A percentile compares a stretch with the other conserved stretches of the same genome.
Evolutionary conservation across 2,888 invertebrate species (phyloP).

Genomic region (Acrobasis repandana): DNA sequence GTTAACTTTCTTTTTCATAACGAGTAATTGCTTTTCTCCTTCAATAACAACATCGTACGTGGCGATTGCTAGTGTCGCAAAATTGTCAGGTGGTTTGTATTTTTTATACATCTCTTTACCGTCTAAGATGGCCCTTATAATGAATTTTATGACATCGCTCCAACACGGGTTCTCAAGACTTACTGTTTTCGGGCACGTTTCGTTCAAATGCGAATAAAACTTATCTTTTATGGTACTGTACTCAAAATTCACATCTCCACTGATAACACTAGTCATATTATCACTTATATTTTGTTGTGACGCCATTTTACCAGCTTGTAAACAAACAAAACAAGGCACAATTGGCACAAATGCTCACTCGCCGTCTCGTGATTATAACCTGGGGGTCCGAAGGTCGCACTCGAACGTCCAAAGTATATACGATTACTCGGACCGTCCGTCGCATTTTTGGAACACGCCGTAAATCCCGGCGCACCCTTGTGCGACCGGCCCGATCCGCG

Average conservation of each 20-base stretch:
- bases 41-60: neutral
- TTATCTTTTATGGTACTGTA: neutral
- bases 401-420: too few relatives aligned
- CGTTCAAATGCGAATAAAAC: neutral
- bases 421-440: too few relatives aligned
- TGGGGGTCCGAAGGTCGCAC: too few relatives aligned
- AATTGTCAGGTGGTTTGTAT: neutral
- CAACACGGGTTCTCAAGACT: conserved; percentile 1
- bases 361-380: neutral
- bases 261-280: neutral
- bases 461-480: too few relatives aligned
- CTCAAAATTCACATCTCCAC: neutral
- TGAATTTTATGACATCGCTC: neutral
- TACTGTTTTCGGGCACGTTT: neutral
- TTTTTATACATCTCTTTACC: neutral
- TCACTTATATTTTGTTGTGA: neutral
- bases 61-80: neutral
- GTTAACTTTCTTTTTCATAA: neutral
- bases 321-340: neutral
- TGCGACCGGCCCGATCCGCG: too few relatives aligned
- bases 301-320: conserved; percentile 4
- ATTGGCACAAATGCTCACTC: too few relatives aligned
- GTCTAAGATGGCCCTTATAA: neutral
- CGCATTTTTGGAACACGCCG: too few relatives aligned
- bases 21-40: neutral